A percentile compares a stretch with the other conserved stretches of the same genome.
These are phyloP conservation scores for Globodera ellingtonae DNA, from an alignment of 1,140 invertebrate species.

Conservation along the genomic window DNA sequence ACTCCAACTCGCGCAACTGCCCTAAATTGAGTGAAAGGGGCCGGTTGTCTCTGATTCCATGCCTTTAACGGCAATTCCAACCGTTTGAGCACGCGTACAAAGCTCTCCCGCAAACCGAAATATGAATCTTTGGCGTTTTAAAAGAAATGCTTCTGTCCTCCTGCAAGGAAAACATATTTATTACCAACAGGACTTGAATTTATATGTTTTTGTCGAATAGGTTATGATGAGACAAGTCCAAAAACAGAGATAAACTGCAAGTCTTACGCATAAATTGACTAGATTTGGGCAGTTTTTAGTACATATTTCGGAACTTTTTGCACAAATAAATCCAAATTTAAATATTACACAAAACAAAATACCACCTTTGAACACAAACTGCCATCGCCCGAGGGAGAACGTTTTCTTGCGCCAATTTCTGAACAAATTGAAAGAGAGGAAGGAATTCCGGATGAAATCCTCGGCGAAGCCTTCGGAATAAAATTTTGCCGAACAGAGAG, in stretches of 20 bases:
- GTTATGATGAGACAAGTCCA: too few relatives aligned
- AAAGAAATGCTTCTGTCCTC: not conserved
- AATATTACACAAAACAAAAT: not conserved
- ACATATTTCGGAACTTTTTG: too few relatives aligned
- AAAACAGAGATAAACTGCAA: not conserved
- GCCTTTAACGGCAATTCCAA: not conserved
- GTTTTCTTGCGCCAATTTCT: not conserved
- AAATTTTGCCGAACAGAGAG: not conserved
- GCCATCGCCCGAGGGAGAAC: slow-evolving; percentile 16
- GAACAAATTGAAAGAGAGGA: slow-evolving; percentile 18
- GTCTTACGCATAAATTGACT: not conserved
- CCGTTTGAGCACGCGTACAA: slow-evolving; percentile 24
- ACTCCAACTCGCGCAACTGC: slow-evolving; percentile 6
- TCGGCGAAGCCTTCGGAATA: not conserved
- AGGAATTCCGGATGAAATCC: not conserved
- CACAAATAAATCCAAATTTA: too few relatives aligned
- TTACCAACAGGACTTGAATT: too few relatives aligned
- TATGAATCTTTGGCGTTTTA: slow-evolving; percentile 5
- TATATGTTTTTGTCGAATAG: too few relatives aligned
- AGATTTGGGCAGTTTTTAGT: not conserved
- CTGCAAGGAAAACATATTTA: not conserved
- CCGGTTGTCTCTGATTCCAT: too few relatives aligned
- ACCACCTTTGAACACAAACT: slow-evolving; percentile 19
- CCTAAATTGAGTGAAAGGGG: not conserved
- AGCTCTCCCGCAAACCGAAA: slow-evolving; percentile 14